A percentile compares a stretch with the other conserved stretches of the same genome.
Conservation (phyloP, 2,113 vertebrate genomes). For the Aramus guarauna region DNA sequence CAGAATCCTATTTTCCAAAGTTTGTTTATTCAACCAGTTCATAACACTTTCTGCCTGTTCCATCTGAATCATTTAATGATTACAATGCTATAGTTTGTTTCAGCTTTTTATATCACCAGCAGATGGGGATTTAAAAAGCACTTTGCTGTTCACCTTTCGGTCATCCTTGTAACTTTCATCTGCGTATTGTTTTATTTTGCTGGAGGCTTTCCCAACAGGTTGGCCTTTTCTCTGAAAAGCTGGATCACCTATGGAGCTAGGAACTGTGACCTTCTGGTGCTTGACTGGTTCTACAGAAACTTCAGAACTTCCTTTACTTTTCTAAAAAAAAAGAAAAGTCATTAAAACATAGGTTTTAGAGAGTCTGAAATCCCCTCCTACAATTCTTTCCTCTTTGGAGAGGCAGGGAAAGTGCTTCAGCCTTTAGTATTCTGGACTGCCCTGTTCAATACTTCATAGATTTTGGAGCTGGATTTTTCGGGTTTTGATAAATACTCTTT, state of each 20-base stretch:
- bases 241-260: neutral
- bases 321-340: neutral
- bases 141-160: neutral
- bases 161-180: neutral
- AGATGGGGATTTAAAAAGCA: neutral
- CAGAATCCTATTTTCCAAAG: neutral
- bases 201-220: slow-evolving; percentile 15
- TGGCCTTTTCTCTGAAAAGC: neutral
- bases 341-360: neutral
- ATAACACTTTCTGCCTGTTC: neutral
- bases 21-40: neutral
- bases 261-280: neutral
- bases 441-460: neutral
- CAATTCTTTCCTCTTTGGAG: neutral
- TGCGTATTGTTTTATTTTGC: neutral
- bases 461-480: neutral
- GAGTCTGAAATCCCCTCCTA: neutral
- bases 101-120: neutral
- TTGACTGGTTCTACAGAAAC: neutral
- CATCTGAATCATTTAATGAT: neutral
- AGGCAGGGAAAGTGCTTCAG: neutral
- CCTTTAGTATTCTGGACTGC: neutral
- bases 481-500: neutral
- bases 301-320: neutral
- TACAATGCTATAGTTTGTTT: neutral